These are phyloP conservation scores for Eupithecia insigniata DNA, from an alignment of 2,888 invertebrate species.

Conservation along the genomic window DNA sequence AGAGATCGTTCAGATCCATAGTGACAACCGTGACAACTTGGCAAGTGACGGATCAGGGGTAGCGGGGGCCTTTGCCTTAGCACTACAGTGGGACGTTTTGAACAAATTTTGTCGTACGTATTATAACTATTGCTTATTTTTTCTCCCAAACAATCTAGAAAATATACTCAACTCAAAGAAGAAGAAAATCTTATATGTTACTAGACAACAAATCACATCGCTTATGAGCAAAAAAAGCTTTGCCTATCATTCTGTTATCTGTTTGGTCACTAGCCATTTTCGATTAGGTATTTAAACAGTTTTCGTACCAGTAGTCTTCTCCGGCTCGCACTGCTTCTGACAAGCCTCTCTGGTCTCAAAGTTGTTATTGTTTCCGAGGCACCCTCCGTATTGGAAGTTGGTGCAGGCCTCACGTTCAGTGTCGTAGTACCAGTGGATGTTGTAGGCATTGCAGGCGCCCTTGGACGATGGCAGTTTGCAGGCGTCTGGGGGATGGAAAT, in stretches of 20 bases:
- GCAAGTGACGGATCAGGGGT: no score
- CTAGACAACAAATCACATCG: no score
- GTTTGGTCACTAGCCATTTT: not conserved
- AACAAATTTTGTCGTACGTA: no score
- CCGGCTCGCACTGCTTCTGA: constrained; percentile 87
- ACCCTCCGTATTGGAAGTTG: constrained; percentile 95
- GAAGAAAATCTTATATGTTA: no score
- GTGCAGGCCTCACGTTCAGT: constrained; percentile 89
- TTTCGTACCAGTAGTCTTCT: constrained; percentile 84
- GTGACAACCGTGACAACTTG: no score
- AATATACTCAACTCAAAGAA: no score
- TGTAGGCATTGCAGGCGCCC: constrained; percentile 92
- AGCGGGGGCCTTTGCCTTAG: no score
- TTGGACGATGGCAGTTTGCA: constrained; percentile 92
- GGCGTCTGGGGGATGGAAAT: constrained; percentile 53
- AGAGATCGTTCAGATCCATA: no score
- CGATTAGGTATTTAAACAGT: not conserved
- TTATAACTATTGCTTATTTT: no score
- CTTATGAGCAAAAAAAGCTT: no score
- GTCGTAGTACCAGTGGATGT: constrained; percentile 94
- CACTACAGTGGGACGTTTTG: no score
- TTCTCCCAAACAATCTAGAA: no score
- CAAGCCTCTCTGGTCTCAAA: constrained; percentile 92
- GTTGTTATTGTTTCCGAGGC: constrained; percentile 95
- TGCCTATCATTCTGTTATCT: not conserved